Evolutionary conservation across 2,113 vertebrate species (phyloP).

Genomic region (Eurystomus gularis): DNA sequence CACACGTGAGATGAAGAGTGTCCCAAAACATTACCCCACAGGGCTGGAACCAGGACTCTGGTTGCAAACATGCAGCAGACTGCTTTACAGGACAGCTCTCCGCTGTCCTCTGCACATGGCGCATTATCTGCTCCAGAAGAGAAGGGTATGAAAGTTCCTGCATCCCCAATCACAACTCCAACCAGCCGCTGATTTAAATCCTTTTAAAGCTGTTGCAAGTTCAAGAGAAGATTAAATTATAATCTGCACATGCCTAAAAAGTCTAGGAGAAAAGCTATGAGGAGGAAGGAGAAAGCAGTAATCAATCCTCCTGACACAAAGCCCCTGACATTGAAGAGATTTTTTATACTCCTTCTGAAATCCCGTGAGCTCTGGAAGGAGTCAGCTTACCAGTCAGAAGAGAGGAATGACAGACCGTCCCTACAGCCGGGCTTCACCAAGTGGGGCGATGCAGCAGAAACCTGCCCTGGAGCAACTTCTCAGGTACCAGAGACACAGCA

Average conservation of each 20-base stretch:
- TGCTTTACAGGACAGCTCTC: neutral
- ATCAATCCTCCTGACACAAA: neutral
- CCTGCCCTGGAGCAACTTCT: neutral
- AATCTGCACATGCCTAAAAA: neutral
- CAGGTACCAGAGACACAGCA: neutral
- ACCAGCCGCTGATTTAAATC: neutral
- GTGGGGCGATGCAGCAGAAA: neutral
- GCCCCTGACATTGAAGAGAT: neutral
- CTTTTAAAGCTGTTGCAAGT: neutral
- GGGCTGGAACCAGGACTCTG: neutral
- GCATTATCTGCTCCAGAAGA: neutral
- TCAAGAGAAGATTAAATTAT: neutral
- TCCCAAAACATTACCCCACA: neutral
- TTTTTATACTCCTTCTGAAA: neutral
- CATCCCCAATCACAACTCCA: neutral
- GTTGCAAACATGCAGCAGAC: neutral
- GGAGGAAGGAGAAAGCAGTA: neutral
- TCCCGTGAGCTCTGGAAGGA: neutral
- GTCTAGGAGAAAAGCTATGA: neutral
- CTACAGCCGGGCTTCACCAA: neutral
- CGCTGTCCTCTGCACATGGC: neutral
- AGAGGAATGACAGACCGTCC: neutral
- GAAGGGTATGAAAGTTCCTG: neutral
- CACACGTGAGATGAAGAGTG: neutral
- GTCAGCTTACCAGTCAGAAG: neutral